Evolutionary conservation across 2,888 invertebrate genomes (phyloP).

Genomic region (Eilema depressum): DNA sequence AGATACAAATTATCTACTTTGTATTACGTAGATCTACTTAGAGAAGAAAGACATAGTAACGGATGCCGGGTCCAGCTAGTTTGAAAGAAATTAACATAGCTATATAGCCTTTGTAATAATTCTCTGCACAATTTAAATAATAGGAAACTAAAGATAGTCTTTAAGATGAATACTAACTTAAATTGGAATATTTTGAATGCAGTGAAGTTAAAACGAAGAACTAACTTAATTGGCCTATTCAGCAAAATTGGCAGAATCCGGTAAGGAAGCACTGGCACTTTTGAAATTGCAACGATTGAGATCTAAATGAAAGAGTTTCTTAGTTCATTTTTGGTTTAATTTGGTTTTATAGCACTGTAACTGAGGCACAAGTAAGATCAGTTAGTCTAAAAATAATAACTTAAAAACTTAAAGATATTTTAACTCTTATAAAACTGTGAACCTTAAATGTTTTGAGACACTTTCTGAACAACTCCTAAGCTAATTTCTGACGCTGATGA

Average conservation of each 20-base stretch:
- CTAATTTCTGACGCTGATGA: background rate
- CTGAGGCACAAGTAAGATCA: too few relatives aligned
- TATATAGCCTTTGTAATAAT: background rate
- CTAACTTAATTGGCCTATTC: background rate
- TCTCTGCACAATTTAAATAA: background rate
- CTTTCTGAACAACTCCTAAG: background rate
- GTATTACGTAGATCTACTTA: background rate
- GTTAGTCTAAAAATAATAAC: too few relatives aligned
- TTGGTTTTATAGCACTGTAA: too few relatives aligned
- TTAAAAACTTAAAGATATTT: background rate
- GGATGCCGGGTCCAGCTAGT: background rate
- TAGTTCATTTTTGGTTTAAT: too few relatives aligned
- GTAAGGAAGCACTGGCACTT: background rate
- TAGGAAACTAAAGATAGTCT: background rate
- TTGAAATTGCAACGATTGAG: background rate
- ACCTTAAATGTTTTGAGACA: too few relatives aligned
- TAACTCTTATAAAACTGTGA: background rate
- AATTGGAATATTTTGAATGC: conserved; percentile 4
- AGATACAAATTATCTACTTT: background rate
- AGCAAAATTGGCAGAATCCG: background rate
- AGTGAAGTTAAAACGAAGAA: background rate
- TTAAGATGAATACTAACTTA: conserved; percentile 3
- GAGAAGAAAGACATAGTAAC: background rate
- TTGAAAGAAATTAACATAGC: background rate
- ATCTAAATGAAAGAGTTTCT: background rate